phyloP scores from a whole-genome alignment of 92 coral and sea anemone genomes.

The Epizoanthus scotinus region DNA sequence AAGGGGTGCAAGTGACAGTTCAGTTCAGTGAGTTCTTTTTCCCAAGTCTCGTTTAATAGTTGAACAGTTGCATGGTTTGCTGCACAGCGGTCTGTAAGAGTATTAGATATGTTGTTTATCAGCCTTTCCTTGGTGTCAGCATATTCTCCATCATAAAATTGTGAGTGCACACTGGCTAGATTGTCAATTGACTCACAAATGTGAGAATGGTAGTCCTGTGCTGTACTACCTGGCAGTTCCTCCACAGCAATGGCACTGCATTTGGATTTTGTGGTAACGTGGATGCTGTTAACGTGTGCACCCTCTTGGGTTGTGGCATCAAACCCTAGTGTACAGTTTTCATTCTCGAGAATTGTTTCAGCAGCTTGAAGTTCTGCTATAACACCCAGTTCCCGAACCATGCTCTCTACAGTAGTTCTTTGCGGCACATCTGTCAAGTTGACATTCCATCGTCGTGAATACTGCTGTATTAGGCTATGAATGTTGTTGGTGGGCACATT shows the following conservation, averaged over 20 bases:
- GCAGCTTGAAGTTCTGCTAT: too few species aligned
- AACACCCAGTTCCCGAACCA: too few species aligned
- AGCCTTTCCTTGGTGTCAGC: not conserved
- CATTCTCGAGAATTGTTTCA: too few species aligned
- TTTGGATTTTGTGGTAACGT: not conserved
- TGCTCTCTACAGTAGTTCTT: too few species aligned
- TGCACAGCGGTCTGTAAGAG: slow-evolving; percentile 16
- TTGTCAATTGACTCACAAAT: not conserved
- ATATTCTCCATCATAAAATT: not conserved
- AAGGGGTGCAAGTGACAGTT: not conserved
- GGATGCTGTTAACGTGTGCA: not conserved
- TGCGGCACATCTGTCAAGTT: too few species aligned
- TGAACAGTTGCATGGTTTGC: slow-evolving; percentile 20
- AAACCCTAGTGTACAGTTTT: not conserved
- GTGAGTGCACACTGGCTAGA: not conserved
- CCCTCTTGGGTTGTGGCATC: slow-evolving; percentile 1
- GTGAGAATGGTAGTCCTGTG: not conserved
- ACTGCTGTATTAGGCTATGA: too few species aligned
- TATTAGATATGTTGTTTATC: not conserved
- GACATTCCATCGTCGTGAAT: too few species aligned
- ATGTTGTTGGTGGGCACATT: not conserved
- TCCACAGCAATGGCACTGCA: not conserved
- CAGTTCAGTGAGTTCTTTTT: slow-evolving; percentile 5
- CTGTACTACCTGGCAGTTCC: not conserved
- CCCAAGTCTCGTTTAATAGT: slow-evolving; percentile 4